Conservation (phyloP, 2,113 vertebrate genomes). For the Corythornis vintsioides region DNA sequence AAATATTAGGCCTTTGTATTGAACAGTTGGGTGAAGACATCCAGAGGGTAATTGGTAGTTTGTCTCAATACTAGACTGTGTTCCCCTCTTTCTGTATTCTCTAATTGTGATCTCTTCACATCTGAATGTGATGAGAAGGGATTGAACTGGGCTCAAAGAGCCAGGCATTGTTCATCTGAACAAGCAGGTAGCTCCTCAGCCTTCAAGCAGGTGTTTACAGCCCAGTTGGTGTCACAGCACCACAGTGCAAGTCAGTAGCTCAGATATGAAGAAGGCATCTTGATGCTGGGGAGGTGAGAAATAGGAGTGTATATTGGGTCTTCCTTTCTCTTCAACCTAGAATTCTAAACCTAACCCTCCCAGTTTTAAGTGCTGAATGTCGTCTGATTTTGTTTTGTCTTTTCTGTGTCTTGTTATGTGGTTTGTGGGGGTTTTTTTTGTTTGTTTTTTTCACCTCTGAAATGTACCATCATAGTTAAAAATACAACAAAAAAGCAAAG, state of each 20-base stretch:
- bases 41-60: neutral
- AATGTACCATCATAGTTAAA: neutral
- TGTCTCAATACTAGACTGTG: neutral
- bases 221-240: neutral
- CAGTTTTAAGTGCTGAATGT: neutral
- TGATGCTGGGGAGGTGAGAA: neutral
- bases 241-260: neutral
- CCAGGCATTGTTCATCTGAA: neutral
- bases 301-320: neutral
- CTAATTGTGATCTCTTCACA: neutral
- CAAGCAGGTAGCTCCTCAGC: neutral
- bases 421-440: neutral
- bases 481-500: neutral
- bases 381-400: conserved; percentile 5
- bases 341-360: neutral
- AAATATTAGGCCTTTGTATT: neutral
- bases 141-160: neutral
- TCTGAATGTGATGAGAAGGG: neutral
- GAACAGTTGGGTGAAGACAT: neutral
- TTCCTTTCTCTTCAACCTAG: neutral
- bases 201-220: neutral
- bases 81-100: neutral
- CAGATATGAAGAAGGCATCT: neutral
- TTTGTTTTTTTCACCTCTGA: neutral
- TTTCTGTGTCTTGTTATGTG: neutral